phyloP scores from a whole-genome alignment of 2,797 vertebrate species.

The Heterohyrax brucei region DNA sequence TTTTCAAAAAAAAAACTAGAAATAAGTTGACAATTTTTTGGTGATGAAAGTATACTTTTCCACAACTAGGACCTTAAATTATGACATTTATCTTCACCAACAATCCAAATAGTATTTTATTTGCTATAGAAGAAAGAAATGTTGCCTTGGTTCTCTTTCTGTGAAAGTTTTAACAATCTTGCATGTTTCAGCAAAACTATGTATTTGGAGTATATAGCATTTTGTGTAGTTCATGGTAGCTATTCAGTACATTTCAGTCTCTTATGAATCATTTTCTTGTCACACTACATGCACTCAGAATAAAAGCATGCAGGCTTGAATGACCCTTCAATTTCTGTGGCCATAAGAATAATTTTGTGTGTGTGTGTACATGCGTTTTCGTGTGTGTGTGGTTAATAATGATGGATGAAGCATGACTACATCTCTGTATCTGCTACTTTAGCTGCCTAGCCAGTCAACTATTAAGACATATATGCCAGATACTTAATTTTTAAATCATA shows the following conservation, averaged over 20 bases:
- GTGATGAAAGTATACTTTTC: constrained; percentile 5
- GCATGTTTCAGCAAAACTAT: neutral
- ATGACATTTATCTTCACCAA: neutral
- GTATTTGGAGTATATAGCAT: neutral
- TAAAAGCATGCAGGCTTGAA: neutral
- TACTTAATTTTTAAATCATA: neutral
- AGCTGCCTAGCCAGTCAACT: neutral
- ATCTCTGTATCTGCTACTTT: neutral
- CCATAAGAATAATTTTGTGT: neutral
- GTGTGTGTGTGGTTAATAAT: neutral
- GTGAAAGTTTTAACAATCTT: neutral
- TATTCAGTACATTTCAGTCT: neutral
- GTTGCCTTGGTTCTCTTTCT: neutral
- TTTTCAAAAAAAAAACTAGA: too few relatives aligned
- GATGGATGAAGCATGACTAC: neutral
- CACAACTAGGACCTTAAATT: neutral
- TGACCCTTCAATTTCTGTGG: neutral
- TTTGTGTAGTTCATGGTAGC: neutral
- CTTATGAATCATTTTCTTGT: neutral
- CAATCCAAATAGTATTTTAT: neutral
- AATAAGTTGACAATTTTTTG: neutral
- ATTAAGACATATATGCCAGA: neutral
- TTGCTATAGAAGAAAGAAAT: neutral
- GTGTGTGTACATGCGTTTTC: neutral
- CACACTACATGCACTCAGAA: neutral